A percentile compares a stretch with the other conserved stretches of the same genome.
Conservation (phyloP, 2,797 vertebrate genomes). For the Peromyscus aztecus region DNA sequence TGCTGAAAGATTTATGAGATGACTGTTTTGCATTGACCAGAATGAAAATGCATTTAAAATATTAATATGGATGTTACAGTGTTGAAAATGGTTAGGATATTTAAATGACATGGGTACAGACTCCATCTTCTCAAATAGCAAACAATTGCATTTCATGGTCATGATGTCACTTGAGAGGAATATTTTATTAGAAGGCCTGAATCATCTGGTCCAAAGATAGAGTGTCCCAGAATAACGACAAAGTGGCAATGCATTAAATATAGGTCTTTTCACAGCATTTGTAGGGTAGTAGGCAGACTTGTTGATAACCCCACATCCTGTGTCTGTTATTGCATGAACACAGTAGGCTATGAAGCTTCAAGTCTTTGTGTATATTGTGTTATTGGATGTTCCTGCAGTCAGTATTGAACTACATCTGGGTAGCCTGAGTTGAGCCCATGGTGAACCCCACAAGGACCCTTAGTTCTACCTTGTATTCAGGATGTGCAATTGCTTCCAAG, state of each 20-base stretch:
- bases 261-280: conserved; percentile 43
- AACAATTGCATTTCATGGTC: conserved; percentile 63
- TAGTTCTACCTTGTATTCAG: neutral
- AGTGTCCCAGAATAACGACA: conserved; percentile 64
- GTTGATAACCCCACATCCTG: conserved; percentile 47
- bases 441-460: neutral
- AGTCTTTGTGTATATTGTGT: neutral
- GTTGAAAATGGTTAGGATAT: conserved; percentile 47
- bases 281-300: conserved; percentile 44
- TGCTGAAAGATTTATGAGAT: conserved; percentile 64
- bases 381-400: neutral
- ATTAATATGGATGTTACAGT: conserved; percentile 47
- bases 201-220: conserved; percentile 64
- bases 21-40: conserved; percentile 59
- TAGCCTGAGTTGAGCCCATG: neutral
- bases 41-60: conserved; percentile 69
- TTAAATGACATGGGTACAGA: conserved; percentile 59
- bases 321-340: conserved; percentile 65
- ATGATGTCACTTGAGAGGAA: conserved; percentile 39
- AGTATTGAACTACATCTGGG: neutral
- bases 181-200: conserved; percentile 56
- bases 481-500: neutral
- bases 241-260: conserved; percentile 66
- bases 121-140: conserved; percentile 40
- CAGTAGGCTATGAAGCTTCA: neutral